Conservation (phyloP, 2,113 vertebrate species). For the Nycticorax nycticorax region DNA sequence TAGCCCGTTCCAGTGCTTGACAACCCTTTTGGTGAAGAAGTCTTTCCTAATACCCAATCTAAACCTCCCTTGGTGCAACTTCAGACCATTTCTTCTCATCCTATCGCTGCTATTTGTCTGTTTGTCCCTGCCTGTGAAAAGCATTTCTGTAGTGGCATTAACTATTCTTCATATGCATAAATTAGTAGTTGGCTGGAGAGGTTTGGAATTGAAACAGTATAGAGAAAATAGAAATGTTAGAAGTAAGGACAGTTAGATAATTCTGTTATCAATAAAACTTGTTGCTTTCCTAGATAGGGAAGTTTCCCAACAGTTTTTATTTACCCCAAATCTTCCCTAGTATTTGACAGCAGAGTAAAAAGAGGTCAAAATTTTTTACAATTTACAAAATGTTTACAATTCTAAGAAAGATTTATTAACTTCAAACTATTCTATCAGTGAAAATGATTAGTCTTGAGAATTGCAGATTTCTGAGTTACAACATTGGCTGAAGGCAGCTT, state of each 20-base stretch:
- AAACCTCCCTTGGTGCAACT: not conserved
- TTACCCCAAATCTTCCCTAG: not conserved
- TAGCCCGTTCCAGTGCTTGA: not conserved
- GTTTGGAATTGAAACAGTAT: not conserved
- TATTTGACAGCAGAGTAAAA: not conserved
- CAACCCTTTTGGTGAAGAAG: not conserved
- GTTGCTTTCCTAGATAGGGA: not conserved
- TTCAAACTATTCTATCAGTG: not conserved
- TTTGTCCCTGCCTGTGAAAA: not conserved
- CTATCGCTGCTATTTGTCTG: not conserved
- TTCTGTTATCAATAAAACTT: not conserved
- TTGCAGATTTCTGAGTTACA: not conserved
- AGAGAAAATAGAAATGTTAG: not conserved
- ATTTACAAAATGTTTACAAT: not conserved
- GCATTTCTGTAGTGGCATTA: not conserved
- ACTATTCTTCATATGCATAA: not conserved
- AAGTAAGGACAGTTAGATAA: not conserved
- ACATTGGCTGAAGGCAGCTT: not conserved
- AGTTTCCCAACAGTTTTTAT: not conserved
- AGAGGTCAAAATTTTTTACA: not conserved
- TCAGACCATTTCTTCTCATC: not conserved
- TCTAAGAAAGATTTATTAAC: not conserved
- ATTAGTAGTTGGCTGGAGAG: not conserved
- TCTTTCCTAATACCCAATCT: not conserved
- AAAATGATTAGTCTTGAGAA: not conserved